A percentile compares a stretch with the other conserved stretches of the same genome.
Conservation (phyloP, 2,888 invertebrate genomes). For the Apodemia hepburni region DNA sequence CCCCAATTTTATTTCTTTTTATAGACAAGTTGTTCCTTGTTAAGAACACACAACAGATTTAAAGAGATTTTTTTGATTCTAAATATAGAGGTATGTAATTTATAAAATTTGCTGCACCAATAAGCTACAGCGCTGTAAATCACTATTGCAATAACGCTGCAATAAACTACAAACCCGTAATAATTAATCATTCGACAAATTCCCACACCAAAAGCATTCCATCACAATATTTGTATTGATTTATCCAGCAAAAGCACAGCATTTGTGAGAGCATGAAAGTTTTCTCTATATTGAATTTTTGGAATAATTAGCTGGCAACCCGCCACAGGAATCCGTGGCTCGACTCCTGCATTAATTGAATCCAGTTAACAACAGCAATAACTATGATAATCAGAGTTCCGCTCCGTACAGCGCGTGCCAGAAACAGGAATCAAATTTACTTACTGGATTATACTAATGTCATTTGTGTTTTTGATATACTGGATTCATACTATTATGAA, state of each 20-base stretch:
- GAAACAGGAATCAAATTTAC: slow-evolving; percentile 4
- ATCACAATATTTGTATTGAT: slow-evolving; percentile 10
- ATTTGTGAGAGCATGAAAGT: slow-evolving; percentile 13
- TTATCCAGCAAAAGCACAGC: background rate
- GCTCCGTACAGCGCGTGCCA: slow-evolving; percentile 5
- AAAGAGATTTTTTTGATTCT: too few relatives aligned
- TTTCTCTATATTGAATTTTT: slow-evolving; percentile 24
- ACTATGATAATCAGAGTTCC: slow-evolving; percentile 27
- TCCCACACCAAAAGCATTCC: background rate
- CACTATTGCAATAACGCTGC: background rate
- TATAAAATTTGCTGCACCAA: too few relatives aligned
- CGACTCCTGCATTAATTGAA: slow-evolving; percentile 28
- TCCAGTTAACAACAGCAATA: slow-evolving; percentile 23
- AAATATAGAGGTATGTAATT: too few relatives aligned
- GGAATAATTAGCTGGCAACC: slow-evolving; percentile 28
- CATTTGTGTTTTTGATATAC: background rate
- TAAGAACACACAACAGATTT: too few relatives aligned
- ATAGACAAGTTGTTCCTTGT: too few relatives aligned
- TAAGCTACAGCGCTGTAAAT: background rate
- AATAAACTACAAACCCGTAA: background rate
- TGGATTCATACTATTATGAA: background rate
- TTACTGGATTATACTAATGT: slow-evolving; percentile 7
- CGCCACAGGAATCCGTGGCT: slow-evolving; percentile 22
- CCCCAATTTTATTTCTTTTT: too few relatives aligned
- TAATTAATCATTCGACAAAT: background rate